Base-by-base conservation (phyloP, 2,113 vertebrate genomes). In the Sarotherodon lohbergeri region DNA sequence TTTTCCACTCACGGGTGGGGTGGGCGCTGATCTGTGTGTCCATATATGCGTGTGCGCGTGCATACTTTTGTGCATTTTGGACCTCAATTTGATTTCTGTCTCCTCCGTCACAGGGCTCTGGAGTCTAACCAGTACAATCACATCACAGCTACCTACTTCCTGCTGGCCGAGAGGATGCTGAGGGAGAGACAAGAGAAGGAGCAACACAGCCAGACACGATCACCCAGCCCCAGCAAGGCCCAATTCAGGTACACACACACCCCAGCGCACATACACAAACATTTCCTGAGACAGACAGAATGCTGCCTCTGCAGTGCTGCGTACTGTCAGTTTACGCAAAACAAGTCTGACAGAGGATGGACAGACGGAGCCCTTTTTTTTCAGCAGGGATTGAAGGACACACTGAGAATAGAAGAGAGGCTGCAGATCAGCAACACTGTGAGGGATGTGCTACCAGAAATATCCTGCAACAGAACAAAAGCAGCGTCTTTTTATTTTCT, bases 41-140 rank as follows among this genome's bases (percentile, higher is more conserved):
- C 16, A 54, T 57, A 66, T 63, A 11, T 19, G 10, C 5, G 9
- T 10, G 36, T 34, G 50, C 9, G n/a, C 22, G 14, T 48, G 22
- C 12, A 55, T 39, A 56, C 34, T 41, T 82, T 78, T 80, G 71
- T 71, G 80, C n/a, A 61, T 78, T 16, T 85, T 57, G 48, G 39
- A 80, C 61, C 80, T 63, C 6, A 71, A 34, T 63, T 52, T 9
- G 17, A 82, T 56, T 73, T 29, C 66, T 43, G 8, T 34, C 7
- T 79, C 14, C 7, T 2, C 68, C 13, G 3, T 91, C 68, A 76
- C 83, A 99, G 99, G 95, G 98, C 99, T 84, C 63, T 99, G 95
- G 99, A 99, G 95, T 98, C 98, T 6, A 98, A 99, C 96, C 98
- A 99, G 93, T 99, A 99, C 94, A 98, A 99, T 96, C 98, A 99